These are phyloP conservation scores for Etheostoma spectabile DNA, from an alignment of 2,113 vertebrate species.

Conservation along the genomic window DNA sequence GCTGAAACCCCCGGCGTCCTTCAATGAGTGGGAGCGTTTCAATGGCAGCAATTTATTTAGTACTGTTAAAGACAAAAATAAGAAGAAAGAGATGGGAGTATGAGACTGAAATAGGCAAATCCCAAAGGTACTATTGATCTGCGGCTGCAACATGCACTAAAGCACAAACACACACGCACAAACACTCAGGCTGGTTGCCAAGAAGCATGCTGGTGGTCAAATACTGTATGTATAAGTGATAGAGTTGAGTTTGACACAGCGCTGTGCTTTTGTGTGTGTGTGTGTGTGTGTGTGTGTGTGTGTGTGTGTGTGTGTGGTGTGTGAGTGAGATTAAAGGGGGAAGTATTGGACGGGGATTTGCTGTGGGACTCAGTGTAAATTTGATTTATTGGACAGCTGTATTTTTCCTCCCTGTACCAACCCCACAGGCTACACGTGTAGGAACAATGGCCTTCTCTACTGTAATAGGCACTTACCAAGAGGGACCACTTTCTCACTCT, in stretches of 20 bases:
- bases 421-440: constrained; percentile 52
- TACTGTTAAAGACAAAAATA: constrained; percentile 36
- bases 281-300: constrained; percentile 10
- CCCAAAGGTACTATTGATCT: constrained; percentile 69
- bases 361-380: constrained; percentile 61
- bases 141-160: constrained; percentile 28
- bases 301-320: neutral
- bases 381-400: constrained; percentile 68
- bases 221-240: constrained; percentile 76
- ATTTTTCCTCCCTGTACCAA: constrained; percentile 55
- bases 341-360: constrained; percentile 34
- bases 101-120: constrained; percentile 36
- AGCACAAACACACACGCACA: constrained; percentile 7
- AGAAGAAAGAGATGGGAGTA: constrained; percentile 40
- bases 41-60: constrained; percentile 36
- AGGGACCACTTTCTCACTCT: constrained; percentile 51
- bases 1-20: constrained; percentile 7
- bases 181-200: constrained; percentile 42
- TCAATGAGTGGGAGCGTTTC: constrained; percentile 10
- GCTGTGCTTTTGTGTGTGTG: constrained; percentile 63
- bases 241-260: constrained; percentile 68
- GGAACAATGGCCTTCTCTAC: constrained; percentile 55
- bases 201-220: constrained; percentile 60
- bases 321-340: constrained; percentile 12
- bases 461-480: constrained; percentile 58